phyloP scores from a whole-genome alignment of 2,797 vertebrate genomes.

The Lutjanus argentimaculatus region DNA sequence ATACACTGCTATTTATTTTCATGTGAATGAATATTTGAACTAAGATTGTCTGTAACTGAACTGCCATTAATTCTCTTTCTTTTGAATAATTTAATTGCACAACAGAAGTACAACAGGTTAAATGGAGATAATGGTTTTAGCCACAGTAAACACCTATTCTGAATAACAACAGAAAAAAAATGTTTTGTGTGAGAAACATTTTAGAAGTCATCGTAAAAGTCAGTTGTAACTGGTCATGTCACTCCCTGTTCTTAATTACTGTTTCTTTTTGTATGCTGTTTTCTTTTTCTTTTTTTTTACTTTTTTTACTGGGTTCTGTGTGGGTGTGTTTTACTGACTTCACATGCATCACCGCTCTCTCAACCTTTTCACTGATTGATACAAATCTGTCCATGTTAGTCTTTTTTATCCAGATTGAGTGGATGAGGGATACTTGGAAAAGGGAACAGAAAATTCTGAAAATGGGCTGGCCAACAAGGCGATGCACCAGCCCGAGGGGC shows the following conservation, averaged over 20 bases:
- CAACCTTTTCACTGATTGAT: not conserved
- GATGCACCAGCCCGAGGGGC: conserved; percentile 1
- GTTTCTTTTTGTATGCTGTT: not conserved
- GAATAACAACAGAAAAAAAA: no score
- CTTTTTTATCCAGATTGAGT: conserved; percentile 30
- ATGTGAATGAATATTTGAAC: not conserved
- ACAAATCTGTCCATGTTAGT: not conserved
- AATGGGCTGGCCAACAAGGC: not conserved
- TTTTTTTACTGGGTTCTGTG: not conserved
- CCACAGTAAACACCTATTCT: not conserved
- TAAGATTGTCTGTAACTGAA: not conserved
- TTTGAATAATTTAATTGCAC: not conserved
- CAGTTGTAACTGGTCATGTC: not conserved
- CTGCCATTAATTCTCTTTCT: not conserved
- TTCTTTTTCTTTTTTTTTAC: not conserved
- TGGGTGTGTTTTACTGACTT: not conserved
- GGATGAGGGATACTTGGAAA: conserved; percentile 3
- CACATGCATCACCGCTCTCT: not conserved
- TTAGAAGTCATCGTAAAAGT: no score
- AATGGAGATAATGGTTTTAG: not conserved
- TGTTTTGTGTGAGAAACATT: no score
- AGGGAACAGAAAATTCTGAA: conserved; percentile 2
- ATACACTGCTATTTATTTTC: not conserved
- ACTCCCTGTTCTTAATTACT: not conserved
- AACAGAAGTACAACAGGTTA: not conserved